Conservation (phyloP, 2,113 vertebrate genomes). For the Petaurus breviceps region DNA sequence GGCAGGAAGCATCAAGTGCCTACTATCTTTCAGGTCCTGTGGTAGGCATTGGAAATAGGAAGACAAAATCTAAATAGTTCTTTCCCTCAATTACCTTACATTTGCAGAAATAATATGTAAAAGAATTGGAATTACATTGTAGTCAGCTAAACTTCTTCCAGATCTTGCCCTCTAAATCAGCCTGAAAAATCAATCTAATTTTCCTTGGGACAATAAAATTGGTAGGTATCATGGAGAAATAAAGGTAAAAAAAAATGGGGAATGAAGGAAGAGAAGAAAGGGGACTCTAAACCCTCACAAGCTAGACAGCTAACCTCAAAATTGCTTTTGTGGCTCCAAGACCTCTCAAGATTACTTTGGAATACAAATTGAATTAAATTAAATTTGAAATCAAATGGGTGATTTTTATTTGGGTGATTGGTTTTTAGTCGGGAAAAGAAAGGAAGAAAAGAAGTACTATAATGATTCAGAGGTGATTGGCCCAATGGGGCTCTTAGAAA, state of each 20-base stretch:
- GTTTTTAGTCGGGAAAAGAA: not conserved
- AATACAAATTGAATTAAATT: constrained; percentile 33
- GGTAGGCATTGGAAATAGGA: not conserved
- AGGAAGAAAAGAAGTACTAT: not conserved
- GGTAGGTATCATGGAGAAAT: not conserved
- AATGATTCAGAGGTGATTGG: not conserved
- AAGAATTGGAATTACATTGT: not conserved
- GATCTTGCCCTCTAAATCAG: not conserved
- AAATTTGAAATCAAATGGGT: not conserved
- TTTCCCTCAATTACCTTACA: not conserved
- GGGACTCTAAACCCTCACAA: not conserved
- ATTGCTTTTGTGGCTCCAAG: constrained; percentile 2
- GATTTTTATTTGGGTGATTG: not conserved
- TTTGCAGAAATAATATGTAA: not conserved
- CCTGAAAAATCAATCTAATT: not conserved
- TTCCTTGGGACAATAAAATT: not conserved
- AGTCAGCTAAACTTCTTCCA: not conserved
- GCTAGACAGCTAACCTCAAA: not conserved
- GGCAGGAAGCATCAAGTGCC: not conserved
- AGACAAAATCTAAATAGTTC: not conserved
- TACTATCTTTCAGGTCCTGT: not conserved
- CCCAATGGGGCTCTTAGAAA: not conserved
- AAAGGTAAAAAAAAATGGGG: not conserved
- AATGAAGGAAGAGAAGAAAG: constrained; percentile 20
- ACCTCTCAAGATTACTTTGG: constrained; percentile 23